These are phyloP conservation scores for Calephelis perditalis DNA, from an alignment of 2,888 invertebrate species.

Conservation along the genomic window DNA sequence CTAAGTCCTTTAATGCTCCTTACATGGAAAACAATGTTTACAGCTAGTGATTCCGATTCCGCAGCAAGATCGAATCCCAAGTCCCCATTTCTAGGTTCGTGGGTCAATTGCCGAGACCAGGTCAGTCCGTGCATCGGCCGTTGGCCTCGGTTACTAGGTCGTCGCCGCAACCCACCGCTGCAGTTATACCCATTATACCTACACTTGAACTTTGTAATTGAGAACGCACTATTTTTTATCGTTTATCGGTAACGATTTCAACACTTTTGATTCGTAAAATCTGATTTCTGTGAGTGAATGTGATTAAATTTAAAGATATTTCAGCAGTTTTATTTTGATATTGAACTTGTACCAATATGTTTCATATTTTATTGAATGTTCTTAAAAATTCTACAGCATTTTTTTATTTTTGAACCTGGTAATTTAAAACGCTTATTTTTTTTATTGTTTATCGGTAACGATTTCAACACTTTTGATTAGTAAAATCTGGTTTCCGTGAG, in stretches of 20 bases:
- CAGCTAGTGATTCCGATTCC: constrained; percentile 22
- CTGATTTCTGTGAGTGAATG: too few relatives aligned
- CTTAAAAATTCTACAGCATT: too few relatives aligned
- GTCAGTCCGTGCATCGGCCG: constrained; percentile 52
- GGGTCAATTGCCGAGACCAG: constrained; percentile 43
- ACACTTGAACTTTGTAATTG: constrained; percentile 62
- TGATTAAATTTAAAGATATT: too few relatives aligned
- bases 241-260: constrained; percentile 18
- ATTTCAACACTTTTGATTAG: neutral
- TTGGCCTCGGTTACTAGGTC: constrained; percentile 71
- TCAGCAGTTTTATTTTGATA: too few relatives aligned
- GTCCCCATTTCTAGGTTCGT: constrained; percentile 44
- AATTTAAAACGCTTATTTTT: too few relatives aligned
- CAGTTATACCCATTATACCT: constrained; percentile 40
- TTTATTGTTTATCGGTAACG: constrained; percentile 10
- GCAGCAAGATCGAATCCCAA: constrained; percentile 26
- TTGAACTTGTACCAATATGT: too few relatives aligned
- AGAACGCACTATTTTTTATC: constrained; percentile 15
- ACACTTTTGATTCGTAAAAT: neutral
- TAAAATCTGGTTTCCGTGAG: too few relatives aligned
- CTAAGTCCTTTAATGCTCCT: neutral
- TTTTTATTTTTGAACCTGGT: too few relatives aligned
- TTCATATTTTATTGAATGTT: too few relatives aligned
- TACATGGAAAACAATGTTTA: constrained; percentile 24
- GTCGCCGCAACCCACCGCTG: constrained; percentile 41